Conservation (phyloP, 2,888 invertebrate genomes). For the Hipparchia sbordonii region DNA sequence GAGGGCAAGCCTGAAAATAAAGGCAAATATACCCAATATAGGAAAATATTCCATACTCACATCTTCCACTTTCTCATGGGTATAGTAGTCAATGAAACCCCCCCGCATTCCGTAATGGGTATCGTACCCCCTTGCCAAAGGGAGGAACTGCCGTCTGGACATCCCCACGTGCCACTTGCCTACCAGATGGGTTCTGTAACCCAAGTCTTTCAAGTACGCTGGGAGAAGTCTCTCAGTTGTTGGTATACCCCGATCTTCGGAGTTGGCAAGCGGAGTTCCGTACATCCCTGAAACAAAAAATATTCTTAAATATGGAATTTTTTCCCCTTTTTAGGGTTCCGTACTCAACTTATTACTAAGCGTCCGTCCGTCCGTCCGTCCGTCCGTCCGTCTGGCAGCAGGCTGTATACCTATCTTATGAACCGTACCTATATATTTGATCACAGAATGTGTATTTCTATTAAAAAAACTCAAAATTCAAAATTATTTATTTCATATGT, state of each 20-base stretch:
- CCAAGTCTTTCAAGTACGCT: constrained; percentile 84
- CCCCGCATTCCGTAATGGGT: constrained; percentile 91
- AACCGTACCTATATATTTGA: no score
- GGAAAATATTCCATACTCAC: constrained; percentile 50
- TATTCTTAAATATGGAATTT: not conserved
- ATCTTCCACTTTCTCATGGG: constrained; percentile 70
- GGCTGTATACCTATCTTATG: no score
- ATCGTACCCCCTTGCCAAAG: constrained; percentile 90
- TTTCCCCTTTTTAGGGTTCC: no score
- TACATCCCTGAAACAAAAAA: constrained; percentile 65
- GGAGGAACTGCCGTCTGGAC: constrained; percentile 87
- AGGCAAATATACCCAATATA: no score
- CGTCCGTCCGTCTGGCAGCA: no score
- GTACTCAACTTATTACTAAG: no score
- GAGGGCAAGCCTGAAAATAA: no score
- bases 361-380: no score
- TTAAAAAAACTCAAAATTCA: no score
- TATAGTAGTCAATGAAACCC: constrained; percentile 89
- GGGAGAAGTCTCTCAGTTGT: constrained; percentile 82
- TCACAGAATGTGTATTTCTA: no score
- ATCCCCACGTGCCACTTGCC: constrained; percentile 97
- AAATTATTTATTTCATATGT: no score
- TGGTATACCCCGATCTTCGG: constrained; percentile 76
- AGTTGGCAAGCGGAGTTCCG: constrained; percentile 66
- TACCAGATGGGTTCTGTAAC: constrained; percentile 91